Conservation (phyloP, 2,888 invertebrate genomes). For the Torymus aiolomorphi region DNA sequence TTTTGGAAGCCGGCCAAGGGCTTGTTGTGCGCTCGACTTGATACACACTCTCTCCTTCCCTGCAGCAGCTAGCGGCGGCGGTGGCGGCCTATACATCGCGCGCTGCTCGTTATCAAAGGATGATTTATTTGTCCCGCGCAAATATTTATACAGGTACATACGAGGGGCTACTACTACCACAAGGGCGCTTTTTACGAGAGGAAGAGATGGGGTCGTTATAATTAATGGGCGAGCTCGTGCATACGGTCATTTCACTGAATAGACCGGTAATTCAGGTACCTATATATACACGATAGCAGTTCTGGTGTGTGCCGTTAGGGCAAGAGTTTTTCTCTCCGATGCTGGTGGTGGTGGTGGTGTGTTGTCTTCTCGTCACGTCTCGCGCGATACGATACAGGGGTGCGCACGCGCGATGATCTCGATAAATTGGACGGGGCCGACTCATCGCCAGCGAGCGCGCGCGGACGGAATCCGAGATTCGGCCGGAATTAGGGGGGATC, state of each 20-base stretch:
- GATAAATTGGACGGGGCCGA: conserved; percentile 50
- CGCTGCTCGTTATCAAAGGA: conserved; percentile 60
- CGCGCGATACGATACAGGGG: conserved; percentile 42
- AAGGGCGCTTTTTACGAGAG: conserved; percentile 45
- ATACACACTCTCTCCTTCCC: conserved; percentile 7
- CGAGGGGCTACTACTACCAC: neutral
- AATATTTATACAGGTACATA: conserved; percentile 63
- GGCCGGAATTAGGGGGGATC: neutral
- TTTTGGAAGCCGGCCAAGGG: conserved; percentile 53
- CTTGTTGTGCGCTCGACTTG: conserved; percentile 35
- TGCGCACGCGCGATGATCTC: conserved; percentile 51
- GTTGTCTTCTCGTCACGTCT: conserved; percentile 42
- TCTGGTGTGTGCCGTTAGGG: too few species aligned
- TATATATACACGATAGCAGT: too few species aligned
- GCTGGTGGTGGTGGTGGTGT: too few species aligned
- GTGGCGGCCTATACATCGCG: neutral
- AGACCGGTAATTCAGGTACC: conserved; percentile 70
- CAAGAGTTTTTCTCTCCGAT: too few species aligned
- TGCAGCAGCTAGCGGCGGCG: too few species aligned
- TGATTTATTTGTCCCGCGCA: conserved; percentile 66
- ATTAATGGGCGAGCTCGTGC: conserved; percentile 66
- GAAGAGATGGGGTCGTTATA: conserved; percentile 62
- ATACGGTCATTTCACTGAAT: conserved; percentile 68
- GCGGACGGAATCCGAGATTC: conserved; percentile 38
- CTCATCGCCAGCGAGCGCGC: conserved; percentile 21